Conservation (phyloP, 92 coral and sea anemone genomes). For the Metridium senile region DNA sequence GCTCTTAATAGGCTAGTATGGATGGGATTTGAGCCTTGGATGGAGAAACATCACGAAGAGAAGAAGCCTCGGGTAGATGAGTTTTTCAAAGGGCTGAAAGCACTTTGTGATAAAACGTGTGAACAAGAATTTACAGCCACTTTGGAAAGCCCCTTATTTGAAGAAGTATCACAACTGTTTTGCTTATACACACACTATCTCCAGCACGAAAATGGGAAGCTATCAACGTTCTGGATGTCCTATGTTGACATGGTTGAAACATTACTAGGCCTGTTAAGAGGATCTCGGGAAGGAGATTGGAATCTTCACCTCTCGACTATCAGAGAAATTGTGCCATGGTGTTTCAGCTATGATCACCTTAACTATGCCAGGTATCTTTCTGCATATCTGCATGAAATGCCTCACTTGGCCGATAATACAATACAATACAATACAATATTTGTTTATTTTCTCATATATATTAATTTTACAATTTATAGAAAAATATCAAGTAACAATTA, state of each 20-base stretch:
- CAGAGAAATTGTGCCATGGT: not conserved
- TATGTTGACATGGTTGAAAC: conserved; percentile 31
- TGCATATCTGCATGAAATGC: no score
- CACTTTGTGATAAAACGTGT: no score
- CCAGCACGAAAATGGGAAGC: conserved; percentile 25
- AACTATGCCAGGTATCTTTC: not conserved
- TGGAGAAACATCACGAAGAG: not conserved
- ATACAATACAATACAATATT: no score
- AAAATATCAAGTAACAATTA: no score
- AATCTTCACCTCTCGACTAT: not conserved
- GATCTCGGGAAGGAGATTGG: conserved; percentile 40
- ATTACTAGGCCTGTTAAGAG: conserved; percentile 27
- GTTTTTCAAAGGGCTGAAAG: no score
- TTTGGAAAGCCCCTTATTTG: no score
- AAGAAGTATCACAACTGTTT: no score
- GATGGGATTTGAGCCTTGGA: conserved; percentile 25
- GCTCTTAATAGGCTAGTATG: conserved; percentile 30
- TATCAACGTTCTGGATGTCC: conserved; percentile 36
- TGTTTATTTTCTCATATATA: no score
- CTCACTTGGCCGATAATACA: no score
- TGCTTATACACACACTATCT: conserved; percentile 7
- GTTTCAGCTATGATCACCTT: not conserved
- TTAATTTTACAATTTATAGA: no score
- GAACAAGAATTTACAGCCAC: no score
- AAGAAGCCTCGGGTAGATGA: not conserved